These are phyloP conservation scores for Amblyraja radiata DNA, from an alignment of 2,797 vertebrate species.

Conservation along the genomic window DNA sequence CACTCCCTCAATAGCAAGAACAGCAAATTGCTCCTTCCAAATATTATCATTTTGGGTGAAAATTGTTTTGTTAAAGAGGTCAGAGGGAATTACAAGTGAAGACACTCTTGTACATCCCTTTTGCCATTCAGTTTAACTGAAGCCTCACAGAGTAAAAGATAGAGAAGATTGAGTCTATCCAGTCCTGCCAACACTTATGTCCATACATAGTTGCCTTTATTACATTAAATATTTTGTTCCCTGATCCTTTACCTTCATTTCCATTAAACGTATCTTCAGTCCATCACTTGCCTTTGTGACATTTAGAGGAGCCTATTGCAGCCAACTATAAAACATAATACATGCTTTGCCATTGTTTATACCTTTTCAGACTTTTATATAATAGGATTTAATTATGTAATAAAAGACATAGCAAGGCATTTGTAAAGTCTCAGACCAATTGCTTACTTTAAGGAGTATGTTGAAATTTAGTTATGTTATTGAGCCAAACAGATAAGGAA, in stretches of 20 bases:
- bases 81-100: not conserved
- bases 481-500: not conserved
- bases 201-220: not conserved
- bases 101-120: not conserved
- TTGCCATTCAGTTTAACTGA: not conserved
- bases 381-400: not conserved
- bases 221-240: not conserved
- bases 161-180: not conserved
- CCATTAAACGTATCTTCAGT: not conserved
- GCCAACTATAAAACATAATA: not conserved
- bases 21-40: not conserved
- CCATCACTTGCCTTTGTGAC: not conserved
- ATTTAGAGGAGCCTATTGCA: not conserved
- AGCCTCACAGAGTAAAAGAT: not conserved
- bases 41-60: not conserved
- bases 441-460: not conserved
- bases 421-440: not conserved
- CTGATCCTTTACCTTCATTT: not conserved
- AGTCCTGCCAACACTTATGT: not conserved
- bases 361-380: not conserved
- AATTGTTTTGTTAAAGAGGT: not conserved
- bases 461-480: not conserved
- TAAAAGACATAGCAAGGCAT: not conserved
- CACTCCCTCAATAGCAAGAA: not conserved
- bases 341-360: not conserved